Evolutionary conservation across 2,113 vertebrate species (phyloP), one percentile per base, ranked within the genome.

Genomic region (Antechinus flavipes): DNA sequence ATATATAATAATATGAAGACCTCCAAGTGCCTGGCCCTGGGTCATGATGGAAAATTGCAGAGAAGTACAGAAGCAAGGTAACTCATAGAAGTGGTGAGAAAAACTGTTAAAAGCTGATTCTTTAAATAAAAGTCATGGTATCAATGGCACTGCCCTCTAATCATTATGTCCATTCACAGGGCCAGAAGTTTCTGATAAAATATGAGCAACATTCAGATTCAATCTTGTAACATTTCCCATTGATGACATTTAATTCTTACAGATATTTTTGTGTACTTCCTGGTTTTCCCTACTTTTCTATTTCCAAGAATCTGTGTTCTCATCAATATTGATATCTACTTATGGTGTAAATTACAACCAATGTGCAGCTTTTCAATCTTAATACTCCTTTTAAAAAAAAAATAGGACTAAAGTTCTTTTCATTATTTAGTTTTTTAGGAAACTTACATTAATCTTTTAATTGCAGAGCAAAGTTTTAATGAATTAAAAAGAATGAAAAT

Each of bases 391-490:
- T 58, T 14, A 11, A n/a, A 35, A 19, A n/a, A 30, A 76, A 35
- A 7, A 22, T 76, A 76, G 4, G 1, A 76, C 30, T 19, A 5
- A 19, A 4, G 16, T 76, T 76, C 10, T 58, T 8, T 89, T 96
- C 54, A 49, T 93, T 95, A 58, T 14, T 91, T 90, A 68, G 46
- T 96, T 94, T 95, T 68, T 50, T 93, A 94, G 94, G 49, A 95
- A 92, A 92, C 16, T 94, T 91, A 89, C 92, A 46, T 26, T 27
- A 54, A 95, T 68, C 27, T 95, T 95, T 68, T 93, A 91, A 94
- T 94, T 89, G 27, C 23, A 96, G 90, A 92, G 9, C 6, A 96
- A 89, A 26, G 89, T 68, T 95, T 94, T 89, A n/a, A 5, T 56
- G 27, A 95, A 91, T 92, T 96, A 92, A 89, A 76, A 94, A 94